Evolutionary conservation across 2,797 vertebrate genomes (phyloP).

Genomic region (Karalla daura): DNA sequence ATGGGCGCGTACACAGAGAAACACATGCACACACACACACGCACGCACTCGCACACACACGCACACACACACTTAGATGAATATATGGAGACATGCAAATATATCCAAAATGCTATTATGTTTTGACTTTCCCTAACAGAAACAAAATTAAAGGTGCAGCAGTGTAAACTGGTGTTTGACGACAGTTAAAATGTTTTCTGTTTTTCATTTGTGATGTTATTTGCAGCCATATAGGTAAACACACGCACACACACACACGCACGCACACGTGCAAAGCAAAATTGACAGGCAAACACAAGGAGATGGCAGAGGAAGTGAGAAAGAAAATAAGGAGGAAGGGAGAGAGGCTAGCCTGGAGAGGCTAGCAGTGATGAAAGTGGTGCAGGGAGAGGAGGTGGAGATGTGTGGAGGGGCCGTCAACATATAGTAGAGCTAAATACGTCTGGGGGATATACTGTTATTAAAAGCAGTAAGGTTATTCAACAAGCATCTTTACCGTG

Average conservation of each 20-base stretch:
- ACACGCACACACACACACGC: no score
- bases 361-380: constrained; percentile 5
- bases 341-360: constrained; percentile 7
- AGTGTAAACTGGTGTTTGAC: not conserved
- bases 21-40: constrained; percentile 9
- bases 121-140: constrained; percentile 6
- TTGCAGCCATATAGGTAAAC: constrained; percentile 9
- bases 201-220: not conserved
- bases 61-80: not conserved
- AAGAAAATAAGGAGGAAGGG: constrained; percentile 11
- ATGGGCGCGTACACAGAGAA: constrained; percentile 26
- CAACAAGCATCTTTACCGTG: constrained; percentile 42
- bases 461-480: constrained; percentile 64
- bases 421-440: constrained; percentile 58
- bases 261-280: no score
- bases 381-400: constrained; percentile 36
- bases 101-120: constrained; percentile 9
- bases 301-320: not conserved
- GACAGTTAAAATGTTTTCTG: not conserved
- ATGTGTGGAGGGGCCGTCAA: constrained; percentile 47
- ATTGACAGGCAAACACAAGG: constrained; percentile 9
- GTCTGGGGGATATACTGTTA: constrained; percentile 53
- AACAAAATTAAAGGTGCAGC: constrained; percentile 24
- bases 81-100: constrained; percentile 12
- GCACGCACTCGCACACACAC: constrained; percentile 18